Base-by-base conservation (phyloP, 2,888 invertebrate species). In the Tenodera sinensis region DNA sequence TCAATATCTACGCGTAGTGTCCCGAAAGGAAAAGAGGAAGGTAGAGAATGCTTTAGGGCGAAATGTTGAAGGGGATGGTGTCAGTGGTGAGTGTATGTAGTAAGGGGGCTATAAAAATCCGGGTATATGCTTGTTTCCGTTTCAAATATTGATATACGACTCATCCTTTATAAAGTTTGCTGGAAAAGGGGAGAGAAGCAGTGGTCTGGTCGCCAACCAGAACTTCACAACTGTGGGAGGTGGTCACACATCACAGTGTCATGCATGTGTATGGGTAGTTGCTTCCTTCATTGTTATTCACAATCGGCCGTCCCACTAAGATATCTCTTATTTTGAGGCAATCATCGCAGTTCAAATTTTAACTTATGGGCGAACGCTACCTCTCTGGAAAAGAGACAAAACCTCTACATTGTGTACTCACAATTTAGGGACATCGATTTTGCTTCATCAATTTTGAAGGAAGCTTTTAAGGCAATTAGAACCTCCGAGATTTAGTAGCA, bases 131-230 rank as follows among this genome's bases (percentile, higher is more conserved):
- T 81, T 86, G 71, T 86, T 81, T 86, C 86, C 86, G 86, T 86
- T 86, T 86, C 86, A 86, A 81, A 86, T 86, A 86, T 86, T 86
- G 86, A 86, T 86, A 86, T 86, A 86, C 86, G 86, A 86, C 81
- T 86, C 86, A 81, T 86, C 86, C 86, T 86, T 86, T 86, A 86
- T 81, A 86, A 86, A 81, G 71, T 86, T 25, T n/a, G 86, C 28
- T 86, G 81, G 86, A 81, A 47, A 71, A 81, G 71, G 86, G 28
- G 86, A 71, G 9, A 28, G 8, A 30, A 71, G 15, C 81, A 86
- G 86, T 86, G 86, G 81, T 86, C 86, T 86, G 81, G 42, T 28
- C 86, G 20, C 81, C 28, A 71, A 71, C 54, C 54, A 71, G 54
- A 71, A 71, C 54, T 54, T 71, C 54, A 71, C 15, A 71, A 71